Evolutionary conservation across 2,888 invertebrate genomes (phyloP).

Genomic region (Plebejus argus): DNA sequence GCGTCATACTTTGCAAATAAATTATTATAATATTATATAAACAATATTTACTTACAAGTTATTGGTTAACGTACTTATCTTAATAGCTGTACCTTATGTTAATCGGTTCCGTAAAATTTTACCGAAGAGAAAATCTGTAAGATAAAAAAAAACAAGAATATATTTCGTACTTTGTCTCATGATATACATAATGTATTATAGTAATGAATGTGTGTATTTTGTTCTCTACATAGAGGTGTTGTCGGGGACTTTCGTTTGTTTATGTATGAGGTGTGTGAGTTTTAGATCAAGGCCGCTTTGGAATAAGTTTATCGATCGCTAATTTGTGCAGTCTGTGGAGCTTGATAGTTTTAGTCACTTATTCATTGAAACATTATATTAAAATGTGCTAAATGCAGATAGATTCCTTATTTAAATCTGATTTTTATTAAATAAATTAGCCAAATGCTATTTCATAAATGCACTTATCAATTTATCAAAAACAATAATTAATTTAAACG

Average conservation of each 20-base stretch:
- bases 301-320: not conserved
- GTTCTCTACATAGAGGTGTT: not conserved
- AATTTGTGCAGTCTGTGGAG: not conserved
- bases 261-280: not conserved
- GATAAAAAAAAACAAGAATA: not conserved
- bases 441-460: too few species aligned
- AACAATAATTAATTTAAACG: too few species aligned
- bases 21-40: too few species aligned
- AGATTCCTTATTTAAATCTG: too few species aligned
- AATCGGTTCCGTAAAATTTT: not conserved
- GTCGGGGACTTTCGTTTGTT: not conserved
- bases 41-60: too few species aligned
- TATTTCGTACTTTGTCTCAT: not conserved
- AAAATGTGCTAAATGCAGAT: too few species aligned
- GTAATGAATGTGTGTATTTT: too few species aligned
- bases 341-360: not conserved
- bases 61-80: not conserved
- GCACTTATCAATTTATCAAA: too few species aligned
- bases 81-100: not conserved
- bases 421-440: too few species aligned
- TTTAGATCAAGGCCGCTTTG: not conserved
- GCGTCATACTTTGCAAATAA: not conserved
- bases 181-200: too few species aligned
- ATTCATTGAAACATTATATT: too few species aligned
- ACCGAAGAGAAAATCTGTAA: not conserved